Evolutionary conservation across 2,888 invertebrate species (phyloP).

Genomic region (Mesorhabditis sp.): DNA sequence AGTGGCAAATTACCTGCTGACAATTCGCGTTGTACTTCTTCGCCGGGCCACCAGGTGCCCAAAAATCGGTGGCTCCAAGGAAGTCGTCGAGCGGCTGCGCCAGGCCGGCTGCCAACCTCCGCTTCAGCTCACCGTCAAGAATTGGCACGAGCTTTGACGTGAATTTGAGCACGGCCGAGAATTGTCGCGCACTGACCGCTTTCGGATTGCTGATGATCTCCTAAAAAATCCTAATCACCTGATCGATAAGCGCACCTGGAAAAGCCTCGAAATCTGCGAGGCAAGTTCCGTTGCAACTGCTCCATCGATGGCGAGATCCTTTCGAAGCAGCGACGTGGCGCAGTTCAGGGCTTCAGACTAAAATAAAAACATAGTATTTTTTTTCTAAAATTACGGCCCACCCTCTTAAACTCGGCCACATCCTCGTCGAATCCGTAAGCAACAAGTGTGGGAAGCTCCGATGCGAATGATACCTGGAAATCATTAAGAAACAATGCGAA

Average conservation of each 20-base stretch:
- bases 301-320: neutral
- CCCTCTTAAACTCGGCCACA: neutral
- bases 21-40: neutral
- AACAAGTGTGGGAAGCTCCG: neutral
- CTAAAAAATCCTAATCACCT: no score
- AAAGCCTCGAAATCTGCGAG: no score
- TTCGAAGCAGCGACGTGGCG: neutral
- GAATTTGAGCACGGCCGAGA: neutral
- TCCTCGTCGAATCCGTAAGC: slow-evolving; percentile 6
- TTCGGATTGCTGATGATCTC: no score
- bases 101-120: neutral
- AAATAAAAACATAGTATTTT: neutral
- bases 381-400: neutral
- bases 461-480: neutral
- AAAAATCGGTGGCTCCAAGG: neutral
- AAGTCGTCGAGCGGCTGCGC: neutral
- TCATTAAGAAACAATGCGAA: neutral
- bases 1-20: neutral
- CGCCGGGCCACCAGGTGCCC: neutral
- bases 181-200: neutral
- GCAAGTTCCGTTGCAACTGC: no score
- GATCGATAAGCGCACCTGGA: no score
- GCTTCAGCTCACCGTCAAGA: neutral
- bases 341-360: neutral
- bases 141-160: neutral